Evolutionary conservation across 2,888 invertebrate species (phyloP), one percentile per base, ranked within the genome.

Genomic region (Epinotia demarniana): DNA sequence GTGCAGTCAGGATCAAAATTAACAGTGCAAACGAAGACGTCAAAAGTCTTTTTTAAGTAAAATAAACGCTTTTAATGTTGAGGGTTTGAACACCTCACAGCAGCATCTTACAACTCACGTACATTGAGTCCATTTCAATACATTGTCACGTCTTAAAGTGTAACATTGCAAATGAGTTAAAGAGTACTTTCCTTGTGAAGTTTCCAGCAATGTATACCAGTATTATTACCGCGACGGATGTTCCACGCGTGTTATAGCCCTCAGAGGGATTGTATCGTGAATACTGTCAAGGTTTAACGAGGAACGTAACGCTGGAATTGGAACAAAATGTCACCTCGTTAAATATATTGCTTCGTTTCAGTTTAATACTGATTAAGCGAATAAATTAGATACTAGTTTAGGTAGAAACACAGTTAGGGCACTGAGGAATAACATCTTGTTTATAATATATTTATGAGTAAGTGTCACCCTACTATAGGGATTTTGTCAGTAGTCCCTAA

Each of bases 181-280:
- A 68, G 46, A 67, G 46, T 58, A 58, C 69, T 69, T 33, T 33
- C 33, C 61, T 27, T 69, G 69, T 46, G 11, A 69, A 58, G n/a
- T 53, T 18, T 8, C 39, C 18, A 58, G 46, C 43, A 68, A 64
- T 43, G 46, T 57, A 43, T 39, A 18, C 57, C 23, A 46, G 11
- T 69, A 60, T 69, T 69, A 69, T 60, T 57, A 57, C 68, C 12
- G 23, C 43, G 43, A 58, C 12, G 18, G 43, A 43, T 53, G 66
- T 66, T 66, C 3, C 23, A 60, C 23, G 58, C 58, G 46, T 69
- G 58, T 46, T n/a, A 69, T 16, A 12, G 58, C 58, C 46, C 69
- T 27, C 69, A 23, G 23, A 69, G 69, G 69, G n/a, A 69, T 60
- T 69, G 69, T 69, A 69, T 58, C 69, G n/a, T 60, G 69, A 58